These are phyloP conservation scores for Indicator indicator DNA, from an alignment of 2,113 vertebrate genomes.

Conservation along the genomic window DNA sequence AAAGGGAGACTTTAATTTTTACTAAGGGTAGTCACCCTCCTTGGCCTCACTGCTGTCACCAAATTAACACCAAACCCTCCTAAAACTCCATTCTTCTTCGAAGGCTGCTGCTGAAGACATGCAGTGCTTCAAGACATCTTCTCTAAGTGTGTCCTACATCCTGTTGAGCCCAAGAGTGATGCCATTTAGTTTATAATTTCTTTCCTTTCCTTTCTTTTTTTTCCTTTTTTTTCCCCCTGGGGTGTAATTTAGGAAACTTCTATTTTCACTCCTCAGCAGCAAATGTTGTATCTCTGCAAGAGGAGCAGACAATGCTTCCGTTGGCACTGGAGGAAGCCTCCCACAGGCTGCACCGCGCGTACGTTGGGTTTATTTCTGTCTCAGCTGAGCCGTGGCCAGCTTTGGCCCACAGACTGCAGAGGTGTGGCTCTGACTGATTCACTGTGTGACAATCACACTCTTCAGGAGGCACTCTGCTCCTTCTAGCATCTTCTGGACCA, in stretches of 20 bases:
- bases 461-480: not conserved
- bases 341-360: constrained; percentile 1
- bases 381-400: not conserved
- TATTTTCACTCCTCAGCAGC: constrained; percentile 44
- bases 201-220: not conserved
- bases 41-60: not conserved
- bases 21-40: not conserved
- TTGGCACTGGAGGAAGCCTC: constrained; percentile 12
- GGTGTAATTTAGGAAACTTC: constrained; percentile 34
- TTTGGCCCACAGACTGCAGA: not conserved
- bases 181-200: constrained; percentile 18
- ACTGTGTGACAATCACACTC: not conserved
- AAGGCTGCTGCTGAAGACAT: not conserved
- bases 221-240: too few relatives aligned
- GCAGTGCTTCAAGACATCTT: not conserved
- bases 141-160: not conserved
- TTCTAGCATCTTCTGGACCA: not conserved
- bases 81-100: rapidly evolving
- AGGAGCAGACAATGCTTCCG: constrained; percentile 43
- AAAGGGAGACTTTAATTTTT: not conserved
- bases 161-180: not conserved
- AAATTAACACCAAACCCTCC: not conserved
- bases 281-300: not conserved
- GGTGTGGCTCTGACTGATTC: not conserved
- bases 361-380: constrained; percentile 37